Conservation (phyloP, 2,797 vertebrate species). For the Sebastolobus alascanus region DNA sequence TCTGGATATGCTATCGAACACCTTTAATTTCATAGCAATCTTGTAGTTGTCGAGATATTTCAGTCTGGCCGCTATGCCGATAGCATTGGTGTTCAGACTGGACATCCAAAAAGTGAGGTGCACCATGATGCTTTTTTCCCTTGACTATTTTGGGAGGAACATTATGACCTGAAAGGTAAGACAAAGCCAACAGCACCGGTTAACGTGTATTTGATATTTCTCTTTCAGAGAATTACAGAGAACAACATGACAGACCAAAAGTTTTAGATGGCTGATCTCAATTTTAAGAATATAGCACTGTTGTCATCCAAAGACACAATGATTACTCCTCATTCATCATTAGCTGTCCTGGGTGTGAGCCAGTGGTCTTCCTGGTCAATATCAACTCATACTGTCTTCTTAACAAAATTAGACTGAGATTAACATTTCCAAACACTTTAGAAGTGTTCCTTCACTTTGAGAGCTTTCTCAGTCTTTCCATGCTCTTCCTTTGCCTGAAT, state of each 20-base stretch:
- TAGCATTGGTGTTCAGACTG: neutral
- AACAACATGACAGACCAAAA: neutral
- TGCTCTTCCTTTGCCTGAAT: slow-evolving; percentile 21
- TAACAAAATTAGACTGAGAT: slow-evolving; percentile 8
- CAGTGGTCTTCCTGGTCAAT: neutral
- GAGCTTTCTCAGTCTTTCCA: neutral
- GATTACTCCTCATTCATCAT: neutral
- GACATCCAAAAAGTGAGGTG: neutral
- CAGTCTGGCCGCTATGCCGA: neutral
- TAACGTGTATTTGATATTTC: neutral
- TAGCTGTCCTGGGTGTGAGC: neutral
- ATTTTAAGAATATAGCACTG: neutral
- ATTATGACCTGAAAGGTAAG: neutral
- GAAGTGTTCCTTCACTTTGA: neutral
- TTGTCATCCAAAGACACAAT: neutral
- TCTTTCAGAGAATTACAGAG: no score
- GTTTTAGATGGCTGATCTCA: neutral
- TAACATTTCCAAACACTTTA: slow-evolving; percentile 2
- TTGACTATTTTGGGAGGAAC: neutral
- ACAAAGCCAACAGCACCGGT: neutral
- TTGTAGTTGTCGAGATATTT: neutral
- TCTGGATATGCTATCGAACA: no score
- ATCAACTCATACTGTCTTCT: neutral
- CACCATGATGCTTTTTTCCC: neutral
- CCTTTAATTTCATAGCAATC: neutral